A percentile compares a stretch with the other conserved stretches of the same genome.
Evolutionary conservation across 2,888 invertebrate species (phyloP).

Genomic region (Stenichneumon culpator): DNA sequence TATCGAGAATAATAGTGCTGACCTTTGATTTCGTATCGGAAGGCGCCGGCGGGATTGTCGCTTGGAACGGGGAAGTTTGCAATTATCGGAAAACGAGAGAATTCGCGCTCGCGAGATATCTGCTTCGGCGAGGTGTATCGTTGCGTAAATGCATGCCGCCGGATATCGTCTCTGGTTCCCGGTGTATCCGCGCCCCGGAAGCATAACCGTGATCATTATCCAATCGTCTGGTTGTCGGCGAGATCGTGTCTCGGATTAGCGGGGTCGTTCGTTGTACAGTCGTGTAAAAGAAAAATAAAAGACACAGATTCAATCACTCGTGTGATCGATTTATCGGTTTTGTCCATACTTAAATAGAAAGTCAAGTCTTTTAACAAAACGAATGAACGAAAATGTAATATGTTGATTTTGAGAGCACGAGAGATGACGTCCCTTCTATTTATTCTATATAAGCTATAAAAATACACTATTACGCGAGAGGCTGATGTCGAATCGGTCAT

Average conservation of each 20-base stretch:
- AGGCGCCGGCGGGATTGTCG: slow-evolving; percentile 48
- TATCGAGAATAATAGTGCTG: slow-evolving; percentile 62
- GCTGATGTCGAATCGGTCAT: too few relatives aligned
- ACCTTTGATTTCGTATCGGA: slow-evolving; percentile 58
- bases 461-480: too few relatives aligned
- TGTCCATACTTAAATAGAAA: not conserved
- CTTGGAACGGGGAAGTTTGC: slow-evolving; percentile 38
- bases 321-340: slow-evolving; percentile 7
- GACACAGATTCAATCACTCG: not conserved
- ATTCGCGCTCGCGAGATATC: slow-evolving; percentile 43
- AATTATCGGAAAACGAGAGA: slow-evolving; percentile 63
- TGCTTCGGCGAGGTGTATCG: slow-evolving; percentile 39
- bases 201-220: slow-evolving; percentile 47
- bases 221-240: slow-evolving; percentile 49
- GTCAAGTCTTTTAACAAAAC: not conserved
- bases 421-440: not conserved
- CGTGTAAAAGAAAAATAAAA: not conserved
- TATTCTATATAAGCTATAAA: too few relatives aligned
- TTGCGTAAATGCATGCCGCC: slow-evolving; percentile 60
- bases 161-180: slow-evolving; percentile 56
- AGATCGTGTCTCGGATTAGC: slow-evolving; percentile 48
- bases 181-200: slow-evolving; percentile 31
- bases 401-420: not conserved
- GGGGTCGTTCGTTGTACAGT: slow-evolving; percentile 3
- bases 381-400: slow-evolving; percentile 9